These are phyloP conservation scores for Stenodema calcarata DNA, from an alignment of 2,888 invertebrate genomes.

Conservation along the genomic window DNA sequence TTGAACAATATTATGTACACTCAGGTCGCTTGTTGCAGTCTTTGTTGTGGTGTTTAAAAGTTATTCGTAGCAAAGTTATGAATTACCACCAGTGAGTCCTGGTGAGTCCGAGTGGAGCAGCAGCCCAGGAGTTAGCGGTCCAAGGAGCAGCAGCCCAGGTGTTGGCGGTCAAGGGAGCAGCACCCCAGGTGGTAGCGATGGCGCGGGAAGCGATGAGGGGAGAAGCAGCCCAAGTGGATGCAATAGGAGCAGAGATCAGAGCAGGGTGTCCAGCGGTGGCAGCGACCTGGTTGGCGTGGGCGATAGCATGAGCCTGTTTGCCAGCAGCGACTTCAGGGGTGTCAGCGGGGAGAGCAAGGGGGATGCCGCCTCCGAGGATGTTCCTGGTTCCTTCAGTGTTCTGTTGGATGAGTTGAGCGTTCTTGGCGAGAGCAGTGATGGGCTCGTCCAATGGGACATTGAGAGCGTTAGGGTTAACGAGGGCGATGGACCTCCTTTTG, in stretches of 20 bases:
- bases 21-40: conserved; percentile 14
- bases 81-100: conserved; percentile 27
- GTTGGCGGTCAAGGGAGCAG: background rate
- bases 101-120: conserved; percentile 10
- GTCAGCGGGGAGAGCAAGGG: conserved; percentile 58
- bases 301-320: conserved; percentile 61
- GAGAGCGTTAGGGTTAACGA: conserved; percentile 48
- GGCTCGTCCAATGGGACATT: conserved; percentile 60
- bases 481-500: conserved; percentile 26
- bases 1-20: conserved; percentile 10
- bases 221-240: conserved; percentile 39
- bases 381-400: conserved; percentile 57
- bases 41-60: background rate
- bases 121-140: background rate
- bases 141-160: background rate
- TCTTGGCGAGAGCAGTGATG: conserved; percentile 60
- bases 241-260: conserved; percentile 21
- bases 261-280: background rate
- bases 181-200: conserved; percentile 15
- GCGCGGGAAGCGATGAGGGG: conserved; percentile 55
- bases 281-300: conserved; percentile 58
- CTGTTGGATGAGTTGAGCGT: conserved; percentile 62
- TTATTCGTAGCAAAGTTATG: background rate
- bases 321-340: conserved; percentile 63
- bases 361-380: conserved; percentile 44